These are phyloP conservation scores for Anas bernieri DNA, from an alignment of 2,797 vertebrate genomes.

Conservation along the genomic window DNA sequence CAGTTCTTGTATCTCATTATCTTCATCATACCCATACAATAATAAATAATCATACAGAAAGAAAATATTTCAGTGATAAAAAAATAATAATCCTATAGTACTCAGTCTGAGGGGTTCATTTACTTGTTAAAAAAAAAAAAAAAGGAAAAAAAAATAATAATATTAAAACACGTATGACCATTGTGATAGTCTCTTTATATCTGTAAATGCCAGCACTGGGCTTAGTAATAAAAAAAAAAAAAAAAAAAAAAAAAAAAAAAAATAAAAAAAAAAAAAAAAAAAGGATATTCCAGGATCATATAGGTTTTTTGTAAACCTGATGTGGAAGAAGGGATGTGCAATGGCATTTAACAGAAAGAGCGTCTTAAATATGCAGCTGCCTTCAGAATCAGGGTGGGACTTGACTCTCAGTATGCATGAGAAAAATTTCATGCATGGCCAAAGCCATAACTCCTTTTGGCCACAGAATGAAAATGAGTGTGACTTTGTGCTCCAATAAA, in stretches of 20 bases:
- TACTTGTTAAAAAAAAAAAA: neutral
- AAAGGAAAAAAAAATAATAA: neutral
- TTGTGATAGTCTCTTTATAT: neutral
- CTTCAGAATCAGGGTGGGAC: neutral
- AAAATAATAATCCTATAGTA: neutral
- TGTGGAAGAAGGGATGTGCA: slow-evolving; percentile 25
- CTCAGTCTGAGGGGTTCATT: neutral
- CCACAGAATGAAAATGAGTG: neutral
- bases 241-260: too few relatives aligned
- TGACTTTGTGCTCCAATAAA: neutral
- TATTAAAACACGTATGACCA: neutral
- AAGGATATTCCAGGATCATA: slow-evolving; percentile 1
- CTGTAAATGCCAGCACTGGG: neutral
- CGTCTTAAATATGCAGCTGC: slow-evolving; percentile 13
- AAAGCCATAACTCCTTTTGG: neutral
- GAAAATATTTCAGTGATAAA: neutral
- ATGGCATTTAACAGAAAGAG: slow-evolving; percentile 42
- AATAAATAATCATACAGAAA: neutral
- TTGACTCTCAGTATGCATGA: neutral
- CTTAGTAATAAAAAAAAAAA: neutral
- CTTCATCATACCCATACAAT: neutral
- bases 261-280: too few relatives aligned
- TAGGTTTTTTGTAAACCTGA: neutral
- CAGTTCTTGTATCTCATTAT: neutral
- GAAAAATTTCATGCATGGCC: slow-evolving; percentile 39